These are phyloP conservation scores for Bubo scandiacus DNA, from an alignment of 2,113 vertebrate species.

Conservation along the genomic window DNA sequence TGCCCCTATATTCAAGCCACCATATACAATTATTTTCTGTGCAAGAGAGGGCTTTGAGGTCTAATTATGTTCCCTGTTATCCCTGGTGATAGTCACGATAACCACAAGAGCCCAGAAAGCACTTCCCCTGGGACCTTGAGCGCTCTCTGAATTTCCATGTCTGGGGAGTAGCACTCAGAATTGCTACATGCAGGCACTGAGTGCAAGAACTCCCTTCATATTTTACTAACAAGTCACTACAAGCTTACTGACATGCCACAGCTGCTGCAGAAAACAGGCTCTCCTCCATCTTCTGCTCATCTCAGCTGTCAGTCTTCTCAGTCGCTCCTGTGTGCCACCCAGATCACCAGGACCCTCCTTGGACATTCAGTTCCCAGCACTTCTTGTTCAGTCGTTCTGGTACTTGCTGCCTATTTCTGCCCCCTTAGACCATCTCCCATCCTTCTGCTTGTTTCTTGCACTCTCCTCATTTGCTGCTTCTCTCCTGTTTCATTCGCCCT, in stretches of 20 bases:
- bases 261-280: background rate
- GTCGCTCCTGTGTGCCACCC: background rate
- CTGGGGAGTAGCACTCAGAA: constrained; percentile 1
- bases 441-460: background rate
- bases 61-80: background rate
- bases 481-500: background rate
- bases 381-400: background rate
- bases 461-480: background rate
- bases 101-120: background rate
- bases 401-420: background rate
- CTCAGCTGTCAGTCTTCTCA: background rate
- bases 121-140: background rate
- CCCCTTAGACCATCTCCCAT: background rate
- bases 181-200: background rate
- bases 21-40: background rate
- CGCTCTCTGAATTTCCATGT: background rate
- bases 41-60: background rate
- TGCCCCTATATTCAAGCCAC: background rate
- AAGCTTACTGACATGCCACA: background rate
- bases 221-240: constrained; percentile 31
- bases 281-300: background rate
- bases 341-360: background rate
- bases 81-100: background rate
- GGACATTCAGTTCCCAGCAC: background rate
- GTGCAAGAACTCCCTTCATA: background rate